Base-by-base conservation (phyloP, 2,113 vertebrate species). In the Chaenogobius annularis region DNA sequence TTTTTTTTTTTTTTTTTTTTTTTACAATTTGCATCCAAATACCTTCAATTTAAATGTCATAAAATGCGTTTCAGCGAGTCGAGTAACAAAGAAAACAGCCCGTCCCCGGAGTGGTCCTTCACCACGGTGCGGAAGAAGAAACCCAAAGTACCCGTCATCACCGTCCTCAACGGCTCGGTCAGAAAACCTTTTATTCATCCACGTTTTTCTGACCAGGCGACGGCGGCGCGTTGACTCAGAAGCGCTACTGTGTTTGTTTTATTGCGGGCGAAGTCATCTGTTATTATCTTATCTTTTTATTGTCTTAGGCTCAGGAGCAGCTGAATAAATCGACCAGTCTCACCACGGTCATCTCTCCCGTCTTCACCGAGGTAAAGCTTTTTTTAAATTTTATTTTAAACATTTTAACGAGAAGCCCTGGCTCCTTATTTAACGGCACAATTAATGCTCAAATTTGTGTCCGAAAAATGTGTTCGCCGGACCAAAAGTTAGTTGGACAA, bases 111-210 rank as follows among this genome's bases (percentile, higher is more conserved):
- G 22, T 99, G 97, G 97, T 94, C 93, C 69, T 99, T 98, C 86
- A 97, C 96, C 55, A 98, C 96, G 0, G 96, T 99, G 69, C 91
- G 96, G n/a, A 97, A 97, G 94, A 97, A 97, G 88, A 98, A 96
- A 94, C 5, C 37, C 89, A 96, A 95, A 80, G 92, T 96, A 17
- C 94, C 95, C 81, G 23, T 13, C 3, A 31, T 59, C 89, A 96
- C 95, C 78, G 92, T 96, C 19, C 94, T 95, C 80, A 98, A 98
- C 8, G 96, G 95, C 64, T 94, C 93, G 61, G 96, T 97, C 71
- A 9, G 87, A 20, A 17, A 19, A 19, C 47, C 7, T 8, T 46
- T 0, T 61, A 12, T 74, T 12, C 67, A 61, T 61, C 5, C 1
- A 11, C 26, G 1, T 13, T 14, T 8, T 35, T 22, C 22, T 26